Base-by-base conservation (phyloP, 2,113 vertebrate genomes). In the Hemiprocne comata region DNA sequence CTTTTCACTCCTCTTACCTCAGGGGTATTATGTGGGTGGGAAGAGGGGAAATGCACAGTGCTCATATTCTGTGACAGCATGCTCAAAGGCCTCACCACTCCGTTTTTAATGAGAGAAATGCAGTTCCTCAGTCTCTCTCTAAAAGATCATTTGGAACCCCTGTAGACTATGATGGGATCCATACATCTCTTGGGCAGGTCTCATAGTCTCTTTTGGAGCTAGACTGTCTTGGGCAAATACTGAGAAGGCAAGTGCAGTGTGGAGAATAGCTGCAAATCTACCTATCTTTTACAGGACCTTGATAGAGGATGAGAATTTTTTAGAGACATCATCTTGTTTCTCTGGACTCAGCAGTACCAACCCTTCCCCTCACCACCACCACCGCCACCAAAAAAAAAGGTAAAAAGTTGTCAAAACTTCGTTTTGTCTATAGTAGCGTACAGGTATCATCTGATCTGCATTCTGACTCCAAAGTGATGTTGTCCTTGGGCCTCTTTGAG, bases 111-210 rank as follows among this genome's bases (percentile, higher is more conserved):
- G 4, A 66, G 51, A 74, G 77, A 81, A 33, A 0, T 46, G 7
- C 12, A 46, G 33, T 44, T 79, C 48, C 50, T 65, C 34, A 26
- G 9, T 64, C 8, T 62, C n/a, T n/a, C 5, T 44, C 24, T 36
- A 31, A 70, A 70, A 53, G 2, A 1, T 7, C 3, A 18, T 69
- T 83, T 80, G 20, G 19, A 85, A 13, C 16, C 20, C 11, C 13
- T 75, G 13, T 33, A 71, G 13, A 20, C 38, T 44, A 2, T 33
- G 28, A 60, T 42, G 89, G 53, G 40, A 67, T 96, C 50, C 88
- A 80, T 97, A n/a, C 88, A 80, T 97, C 36, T 82, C 46, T 60
- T 87, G 83, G 64, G 55, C 72, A 78, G n/a, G 46, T 83, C 29
- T 51, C 46, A 79, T 11, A 44, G 48, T 23, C 6, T 55, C 6